Conservation (phyloP, 1,140 invertebrate species). For the Halotydeus destructor region DNA sequence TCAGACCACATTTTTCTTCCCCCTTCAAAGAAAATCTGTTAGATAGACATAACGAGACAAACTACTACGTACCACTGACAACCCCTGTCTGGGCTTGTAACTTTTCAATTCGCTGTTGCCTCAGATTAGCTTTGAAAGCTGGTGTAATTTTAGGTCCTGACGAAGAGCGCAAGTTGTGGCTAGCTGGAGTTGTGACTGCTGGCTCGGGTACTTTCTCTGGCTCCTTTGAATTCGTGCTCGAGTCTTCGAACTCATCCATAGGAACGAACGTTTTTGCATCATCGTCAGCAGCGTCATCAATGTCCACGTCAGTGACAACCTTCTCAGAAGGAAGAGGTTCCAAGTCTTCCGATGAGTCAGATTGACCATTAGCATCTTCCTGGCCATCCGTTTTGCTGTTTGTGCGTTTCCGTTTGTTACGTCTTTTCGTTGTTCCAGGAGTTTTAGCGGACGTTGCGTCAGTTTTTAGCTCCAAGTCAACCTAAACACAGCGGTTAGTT, state of each 20-base stretch:
- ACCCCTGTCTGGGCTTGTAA: not conserved
- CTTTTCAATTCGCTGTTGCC: constrained; percentile 2
- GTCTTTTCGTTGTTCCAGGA: not conserved
- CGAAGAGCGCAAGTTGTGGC: not conserved
- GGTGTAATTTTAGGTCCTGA: not conserved
- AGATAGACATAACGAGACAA: not conserved
- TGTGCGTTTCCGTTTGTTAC: not conserved
- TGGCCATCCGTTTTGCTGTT: not conserved
- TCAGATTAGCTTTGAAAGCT: constrained; percentile 2
- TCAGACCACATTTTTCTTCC: constrained; percentile 7
- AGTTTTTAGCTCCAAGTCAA: not conserved
- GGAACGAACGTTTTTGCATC: not conserved
- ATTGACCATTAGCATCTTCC: not conserved
- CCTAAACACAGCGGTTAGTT: too few species aligned
- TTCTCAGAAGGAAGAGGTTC: too few species aligned
- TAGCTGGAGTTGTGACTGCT: not conserved
- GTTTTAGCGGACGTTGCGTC: not conserved
- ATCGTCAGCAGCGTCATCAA: not conserved
- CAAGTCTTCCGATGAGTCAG: not conserved
- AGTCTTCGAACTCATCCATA: not conserved
- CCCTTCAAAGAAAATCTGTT: not conserved
- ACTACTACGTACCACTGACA: not conserved
- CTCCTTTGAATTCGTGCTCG: not conserved
- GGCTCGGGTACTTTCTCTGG: not conserved
- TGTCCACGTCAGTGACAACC: too few species aligned